Evolutionary conservation across 2,797 vertebrate genomes (phyloP).

Genomic region (Yasuhikotakia modesta): DNA sequence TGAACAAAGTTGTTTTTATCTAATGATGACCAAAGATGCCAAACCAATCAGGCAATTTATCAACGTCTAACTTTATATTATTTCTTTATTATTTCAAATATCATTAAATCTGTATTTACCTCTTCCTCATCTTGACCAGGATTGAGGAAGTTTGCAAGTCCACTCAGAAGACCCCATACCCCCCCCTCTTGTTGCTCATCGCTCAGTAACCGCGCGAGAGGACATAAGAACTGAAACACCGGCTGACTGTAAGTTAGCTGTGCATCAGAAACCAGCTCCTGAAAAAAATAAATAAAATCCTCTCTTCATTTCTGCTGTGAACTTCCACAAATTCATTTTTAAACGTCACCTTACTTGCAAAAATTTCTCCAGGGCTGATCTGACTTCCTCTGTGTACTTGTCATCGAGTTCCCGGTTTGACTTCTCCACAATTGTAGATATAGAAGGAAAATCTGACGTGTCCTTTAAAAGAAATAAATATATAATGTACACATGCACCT

Average conservation of each 20-base stretch:
- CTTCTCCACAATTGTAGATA: conserved; percentile 63
- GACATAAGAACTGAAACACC: conserved; percentile 80
- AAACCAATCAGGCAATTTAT: neutral
- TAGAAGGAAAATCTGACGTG: conserved; percentile 58
- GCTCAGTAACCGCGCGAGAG: conserved; percentile 72
- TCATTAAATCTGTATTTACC: conserved; percentile 56
- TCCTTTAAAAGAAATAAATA: conserved; percentile 62
- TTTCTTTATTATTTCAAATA: too few species aligned
- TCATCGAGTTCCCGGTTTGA: conserved; percentile 46
- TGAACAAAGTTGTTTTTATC: neutral
- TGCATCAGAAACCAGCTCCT: conserved; percentile 73
- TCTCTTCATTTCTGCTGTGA: neutral
- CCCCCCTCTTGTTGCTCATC: conserved; percentile 69
- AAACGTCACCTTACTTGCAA: conserved; percentile 70
- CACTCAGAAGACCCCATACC: conserved; percentile 75
- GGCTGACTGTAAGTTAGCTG: conserved; percentile 68
- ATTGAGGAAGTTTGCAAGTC: conserved; percentile 75
- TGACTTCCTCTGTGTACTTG: conserved; percentile 62
- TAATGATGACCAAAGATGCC: neutral
- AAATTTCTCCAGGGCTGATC: conserved; percentile 67
- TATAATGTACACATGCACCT: too few species aligned
- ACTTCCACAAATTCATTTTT: neutral
- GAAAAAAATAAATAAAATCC: neutral
- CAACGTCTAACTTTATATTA: too few species aligned
- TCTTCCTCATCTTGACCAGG: conserved; percentile 76